Evolutionary conservation across 1,140 invertebrate genomes (phyloP), one percentile per base, ranked within the genome.

Genomic region (Magallana gigas): DNA sequence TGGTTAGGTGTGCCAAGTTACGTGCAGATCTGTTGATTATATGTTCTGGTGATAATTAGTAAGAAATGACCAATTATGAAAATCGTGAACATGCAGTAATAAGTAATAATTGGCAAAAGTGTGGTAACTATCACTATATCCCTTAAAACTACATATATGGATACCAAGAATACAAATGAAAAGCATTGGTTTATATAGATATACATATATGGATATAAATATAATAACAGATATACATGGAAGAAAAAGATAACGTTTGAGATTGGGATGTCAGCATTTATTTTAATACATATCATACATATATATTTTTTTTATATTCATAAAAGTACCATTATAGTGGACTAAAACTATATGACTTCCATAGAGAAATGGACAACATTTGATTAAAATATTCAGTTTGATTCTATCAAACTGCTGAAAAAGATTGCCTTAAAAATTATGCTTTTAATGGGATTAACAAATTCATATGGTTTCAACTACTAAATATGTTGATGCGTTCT

Each of bases 381-480:
- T 76, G 23, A 76, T 76, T 76, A 76, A 76, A 8, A 76, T 76
- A 48, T 76, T 76, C 12, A 76, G 68, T 76, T 76, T 76, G 68
- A 76, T 76, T 76, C 68, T 12, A 76, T 76, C 68, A 76, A 76
- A 76, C 68, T 9, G 23, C 29, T 76, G 11, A 76, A 76, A 76
- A 76, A 36, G 68, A 76, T 76, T 76, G 68, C 68, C 68, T 76
- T 29, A 76, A 76, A 71, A 76, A 76, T 76, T 76, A 76, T 76
- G 68, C 68, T 76, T 76, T 29, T 9, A 76, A 76, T 76, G 68
- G 23, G 68, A 76, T 76, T 2, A 36, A 76, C 68, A 76, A 76
- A 76, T 48, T 48, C 36, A 76, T 36, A 29, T 12, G 12, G 36
- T 9, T 76, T 76, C 9, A 76, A 11, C 68, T 76, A 76, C 8